These are phyloP conservation scores for Quadroppia sp. DNA, from an alignment of 2,888 invertebrate genomes.

Conservation along the genomic window DNA sequence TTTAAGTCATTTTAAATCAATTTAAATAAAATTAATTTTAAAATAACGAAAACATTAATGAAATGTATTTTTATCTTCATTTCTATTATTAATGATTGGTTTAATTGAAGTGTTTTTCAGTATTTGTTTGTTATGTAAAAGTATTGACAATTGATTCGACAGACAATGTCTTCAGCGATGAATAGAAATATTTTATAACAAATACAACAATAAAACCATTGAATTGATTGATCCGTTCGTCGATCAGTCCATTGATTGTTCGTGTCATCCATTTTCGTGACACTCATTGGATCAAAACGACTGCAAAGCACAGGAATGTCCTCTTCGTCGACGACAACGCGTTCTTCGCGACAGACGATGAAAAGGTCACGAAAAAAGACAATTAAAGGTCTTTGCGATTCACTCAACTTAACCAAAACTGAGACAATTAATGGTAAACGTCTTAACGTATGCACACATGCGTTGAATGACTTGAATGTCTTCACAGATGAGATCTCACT, in stretches of 20 bases:
- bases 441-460: neutral
- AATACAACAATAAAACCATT: too few species aligned
- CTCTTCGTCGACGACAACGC: neutral
- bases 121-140: too few species aligned
- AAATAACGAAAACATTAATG: neutral
- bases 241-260: too few species aligned
- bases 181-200: neutral
- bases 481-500: neutral
- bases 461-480: neutral
- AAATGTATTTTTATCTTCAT: too few species aligned
- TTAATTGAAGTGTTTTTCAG: too few species aligned
- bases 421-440: conserved; percentile 8
- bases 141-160: too few species aligned
- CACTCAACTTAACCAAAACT: neutral
- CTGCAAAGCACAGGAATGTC: neutral
- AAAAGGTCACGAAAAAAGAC: conserved; percentile 27
- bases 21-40: neutral
- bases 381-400: neutral
- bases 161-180: neutral
- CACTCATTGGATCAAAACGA: neutral
- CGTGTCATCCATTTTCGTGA: too few species aligned
- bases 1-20: conserved; percentile 4
- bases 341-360: conserved; percentile 1
- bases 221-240: too few species aligned
- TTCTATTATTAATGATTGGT: too few species aligned